These are phyloP conservation scores for Caenorhabditis wallacei DNA, from an alignment of 2,888 invertebrate species.

Conservation along the genomic window DNA sequence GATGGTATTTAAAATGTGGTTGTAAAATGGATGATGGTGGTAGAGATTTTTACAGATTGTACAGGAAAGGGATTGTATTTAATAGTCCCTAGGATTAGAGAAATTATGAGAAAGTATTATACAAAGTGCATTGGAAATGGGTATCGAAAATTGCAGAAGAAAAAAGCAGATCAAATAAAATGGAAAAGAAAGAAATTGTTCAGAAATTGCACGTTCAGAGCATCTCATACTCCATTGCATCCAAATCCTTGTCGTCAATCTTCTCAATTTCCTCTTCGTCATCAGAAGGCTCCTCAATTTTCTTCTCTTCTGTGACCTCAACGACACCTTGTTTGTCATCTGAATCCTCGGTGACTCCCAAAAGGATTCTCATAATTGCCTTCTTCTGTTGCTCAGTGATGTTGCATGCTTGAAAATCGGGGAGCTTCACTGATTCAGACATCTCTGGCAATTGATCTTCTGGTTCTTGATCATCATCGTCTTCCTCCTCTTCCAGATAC, in stretches of 20 bases:
- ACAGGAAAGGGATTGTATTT: constrained; percentile 33
- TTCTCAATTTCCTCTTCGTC: constrained; percentile 50
- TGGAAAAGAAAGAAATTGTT: constrained; percentile 2
- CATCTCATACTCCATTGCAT: constrained; percentile 53
- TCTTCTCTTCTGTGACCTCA: not conserved
- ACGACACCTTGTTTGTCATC: not conserved
- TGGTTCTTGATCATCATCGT: constrained; percentile 6
- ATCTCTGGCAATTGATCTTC: not conserved
- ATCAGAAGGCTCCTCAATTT: constrained; percentile 15
- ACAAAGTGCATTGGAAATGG: constrained; percentile 18
- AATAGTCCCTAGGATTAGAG: constrained; percentile 18
- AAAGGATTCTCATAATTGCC: constrained; percentile 38
- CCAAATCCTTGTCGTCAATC: constrained; percentile 48
- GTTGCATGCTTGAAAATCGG: constrained; percentile 8
- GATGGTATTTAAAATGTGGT: constrained; percentile 4
- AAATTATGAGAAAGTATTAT: constrained; percentile 3
- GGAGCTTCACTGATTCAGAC: constrained; percentile 11
- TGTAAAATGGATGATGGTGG: not conserved
- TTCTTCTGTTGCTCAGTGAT: constrained; percentile 29
- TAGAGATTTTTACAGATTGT: constrained; percentile 40
- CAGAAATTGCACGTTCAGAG: constrained; percentile 10
- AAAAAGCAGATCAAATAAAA: constrained; percentile 11
- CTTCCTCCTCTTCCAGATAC: constrained; percentile 12
- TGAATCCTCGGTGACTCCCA: constrained; percentile 5
- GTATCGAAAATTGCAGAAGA: constrained; percentile 2